These are phyloP conservation scores for Enteromius trimaculatus DNA, from an alignment of 2,797 vertebrate species.

Conservation along the genomic window DNA sequence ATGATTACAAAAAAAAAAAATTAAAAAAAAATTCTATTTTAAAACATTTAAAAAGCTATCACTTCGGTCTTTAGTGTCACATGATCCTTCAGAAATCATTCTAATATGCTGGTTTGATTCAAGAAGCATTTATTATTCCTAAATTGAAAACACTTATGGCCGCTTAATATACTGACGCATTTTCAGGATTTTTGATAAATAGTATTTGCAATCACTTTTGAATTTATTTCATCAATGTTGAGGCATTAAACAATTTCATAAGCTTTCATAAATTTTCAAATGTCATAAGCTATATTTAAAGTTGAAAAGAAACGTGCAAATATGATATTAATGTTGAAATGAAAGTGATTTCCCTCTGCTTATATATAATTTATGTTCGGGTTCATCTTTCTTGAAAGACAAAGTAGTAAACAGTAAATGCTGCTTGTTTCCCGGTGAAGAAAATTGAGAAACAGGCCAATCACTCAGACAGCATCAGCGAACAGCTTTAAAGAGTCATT, in stretches of 20 bases:
- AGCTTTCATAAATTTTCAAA: too few relatives aligned
- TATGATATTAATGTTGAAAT: neutral
- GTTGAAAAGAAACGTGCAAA: neutral
- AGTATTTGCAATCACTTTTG: neutral
- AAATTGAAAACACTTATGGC: neutral
- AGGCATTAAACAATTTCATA: too few relatives aligned
- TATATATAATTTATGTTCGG: neutral
- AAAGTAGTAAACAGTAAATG: slow-evolving; percentile 29
- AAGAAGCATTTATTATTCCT: neutral
- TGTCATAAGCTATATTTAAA: neutral
- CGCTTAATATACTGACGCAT: neutral
- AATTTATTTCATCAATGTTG: neutral
- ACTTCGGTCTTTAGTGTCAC: neutral
- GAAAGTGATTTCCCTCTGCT: neutral
- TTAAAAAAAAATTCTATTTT: neutral
- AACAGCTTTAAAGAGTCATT: slow-evolving; percentile 52
- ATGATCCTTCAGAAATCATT: neutral
- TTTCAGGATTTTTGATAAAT: neutral
- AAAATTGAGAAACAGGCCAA: slow-evolving; percentile 34
- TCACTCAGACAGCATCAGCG: slow-evolving; percentile 50
- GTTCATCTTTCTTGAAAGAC: neutral
- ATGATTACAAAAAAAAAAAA: neutral
- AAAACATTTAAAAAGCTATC: neutral
- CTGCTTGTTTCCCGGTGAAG: slow-evolving; percentile 24
- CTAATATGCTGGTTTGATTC: neutral